These are phyloP conservation scores for Catharus bicknelli DNA, from an alignment of 2,113 vertebrate species.

Conservation along the genomic window DNA sequence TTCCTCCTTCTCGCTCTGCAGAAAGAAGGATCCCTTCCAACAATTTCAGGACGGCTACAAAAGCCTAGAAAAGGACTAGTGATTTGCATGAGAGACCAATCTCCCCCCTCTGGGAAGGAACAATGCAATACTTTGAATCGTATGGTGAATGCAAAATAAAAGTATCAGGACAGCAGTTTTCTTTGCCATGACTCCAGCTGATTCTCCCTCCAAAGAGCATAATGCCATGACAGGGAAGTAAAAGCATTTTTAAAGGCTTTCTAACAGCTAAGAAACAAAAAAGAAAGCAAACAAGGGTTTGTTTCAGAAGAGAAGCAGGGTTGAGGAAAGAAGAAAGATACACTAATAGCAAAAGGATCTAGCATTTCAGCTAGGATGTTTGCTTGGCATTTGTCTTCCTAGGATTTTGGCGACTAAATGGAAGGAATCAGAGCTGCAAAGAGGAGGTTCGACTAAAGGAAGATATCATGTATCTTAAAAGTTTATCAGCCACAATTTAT, in stretches of 20 bases:
- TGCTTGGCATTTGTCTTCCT: not conserved
- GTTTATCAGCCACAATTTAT: not conserved
- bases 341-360: not conserved
- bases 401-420: not conserved
- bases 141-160: conserved; percentile 54
- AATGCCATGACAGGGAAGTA: conserved; percentile 38
- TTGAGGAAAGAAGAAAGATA: not conserved
- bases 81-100: conserved; percentile 67
- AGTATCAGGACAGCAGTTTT: conserved; percentile 47
- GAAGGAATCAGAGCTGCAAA: not conserved
- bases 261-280: conserved; percentile 48
- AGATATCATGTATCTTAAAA: not conserved
- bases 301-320: not conserved
- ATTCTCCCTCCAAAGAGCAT: conserved; percentile 39
- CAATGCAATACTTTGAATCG: conserved; percentile 58
- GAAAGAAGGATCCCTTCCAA: conserved; percentile 58
- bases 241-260: conserved; percentile 57
- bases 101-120: conserved; percentile 53
- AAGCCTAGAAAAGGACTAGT: conserved; percentile 61
- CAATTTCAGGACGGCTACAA: conserved; percentile 52
- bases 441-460: not conserved
- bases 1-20: not conserved
- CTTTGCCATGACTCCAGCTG: conserved; percentile 65
- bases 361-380: not conserved
- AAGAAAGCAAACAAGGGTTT: conserved; percentile 48